Base-by-base conservation (phyloP, 92 coral and sea anemone genomes). In the Epizoanthus scotinus region DNA sequence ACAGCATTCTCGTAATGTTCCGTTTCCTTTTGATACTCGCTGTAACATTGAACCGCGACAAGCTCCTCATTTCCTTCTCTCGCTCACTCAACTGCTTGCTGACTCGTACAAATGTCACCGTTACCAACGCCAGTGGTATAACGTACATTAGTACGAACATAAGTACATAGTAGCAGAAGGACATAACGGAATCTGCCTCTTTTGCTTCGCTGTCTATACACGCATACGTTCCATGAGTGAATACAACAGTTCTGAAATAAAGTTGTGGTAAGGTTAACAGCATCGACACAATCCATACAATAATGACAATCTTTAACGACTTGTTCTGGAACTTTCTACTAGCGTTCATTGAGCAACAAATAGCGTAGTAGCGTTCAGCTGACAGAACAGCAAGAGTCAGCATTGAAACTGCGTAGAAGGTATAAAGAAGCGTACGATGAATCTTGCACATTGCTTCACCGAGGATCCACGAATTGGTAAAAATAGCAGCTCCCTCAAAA, bases 401-500 rank as follows among this genome's bases (percentile, higher is more conserved):
- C 36, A 91, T 88, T 8, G 91, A 90, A 12, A 89, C 88, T 63
- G 79, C 78, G 29, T 88, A 91, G 86, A 88, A 91, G 49, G 86
- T 50, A 38, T 91, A 87, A 24, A 91, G 57, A 3, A 89, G 42
- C 22, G 82, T 88, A 8, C 92, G 69, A 68, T 91, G 92, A 4
- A 83, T 2, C 27, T 73, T 91, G 79, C 94, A 91, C 19, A 75
- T 77, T 22, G 58, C 70, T 21, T 78, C 63, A 3, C 94, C 94
- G 13, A 79, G 17, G 34, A 40, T 66, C 84, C 91, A 91, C 12
- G 47, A 10, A 34, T 84, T 78, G 8, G 54, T n/a, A 28, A 82
- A 64, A 15, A 86, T 71, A 34, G 94, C 61, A 15, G 73, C 38
- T 4, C 81, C 94, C 67, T 91, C 94, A 24, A 83, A 6, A 10